These are phyloP conservation scores for Pachyramphus minor DNA, from an alignment of 2,113 vertebrate species.

Conservation along the genomic window DNA sequence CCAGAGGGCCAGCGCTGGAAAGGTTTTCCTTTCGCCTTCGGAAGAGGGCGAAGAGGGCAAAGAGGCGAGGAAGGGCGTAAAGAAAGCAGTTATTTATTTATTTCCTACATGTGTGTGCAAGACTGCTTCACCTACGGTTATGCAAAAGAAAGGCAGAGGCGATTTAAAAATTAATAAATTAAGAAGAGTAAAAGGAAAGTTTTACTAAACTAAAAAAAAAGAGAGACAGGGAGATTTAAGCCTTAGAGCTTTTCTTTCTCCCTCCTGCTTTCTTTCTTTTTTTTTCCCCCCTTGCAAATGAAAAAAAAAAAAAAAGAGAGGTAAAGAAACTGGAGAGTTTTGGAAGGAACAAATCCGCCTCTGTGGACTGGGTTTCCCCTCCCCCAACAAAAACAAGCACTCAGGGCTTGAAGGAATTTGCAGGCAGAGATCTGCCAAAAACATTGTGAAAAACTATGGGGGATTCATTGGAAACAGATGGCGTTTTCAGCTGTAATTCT, in stretches of 20 bases:
- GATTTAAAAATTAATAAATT: not conserved
- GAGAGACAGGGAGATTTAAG: conserved; percentile 38
- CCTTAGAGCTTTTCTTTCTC: not conserved
- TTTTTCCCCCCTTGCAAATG: not conserved
- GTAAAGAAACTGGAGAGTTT: conserved; percentile 77
- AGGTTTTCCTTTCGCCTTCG: not conserved
- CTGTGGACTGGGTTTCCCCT: conserved; percentile 81
- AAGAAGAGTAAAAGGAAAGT: not conserved
- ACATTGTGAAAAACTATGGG: conserved; percentile 79
- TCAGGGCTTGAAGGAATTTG: conserved; percentile 82
- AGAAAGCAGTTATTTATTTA: conserved; percentile 38
- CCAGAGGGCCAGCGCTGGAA: not conserved
- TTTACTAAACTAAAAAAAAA: not conserved
- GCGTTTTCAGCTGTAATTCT: conserved; percentile 78
- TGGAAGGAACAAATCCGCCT: conserved; percentile 82
- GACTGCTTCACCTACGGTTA: conserved; percentile 56
- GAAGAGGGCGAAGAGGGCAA: not conserved
- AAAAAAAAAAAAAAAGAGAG: conserved; percentile 13
- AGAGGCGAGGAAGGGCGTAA: not conserved
- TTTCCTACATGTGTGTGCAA: conserved; percentile 58
- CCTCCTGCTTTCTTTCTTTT: not conserved
- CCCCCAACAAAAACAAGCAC: conserved; percentile 90
- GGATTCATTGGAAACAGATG: conserved; percentile 88
- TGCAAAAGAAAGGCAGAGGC: conserved; percentile 45
- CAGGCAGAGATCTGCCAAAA: conserved; percentile 81